phyloP scores from a whole-genome alignment of 2,888 invertebrate genomes.

The Furcula furcula region DNA sequence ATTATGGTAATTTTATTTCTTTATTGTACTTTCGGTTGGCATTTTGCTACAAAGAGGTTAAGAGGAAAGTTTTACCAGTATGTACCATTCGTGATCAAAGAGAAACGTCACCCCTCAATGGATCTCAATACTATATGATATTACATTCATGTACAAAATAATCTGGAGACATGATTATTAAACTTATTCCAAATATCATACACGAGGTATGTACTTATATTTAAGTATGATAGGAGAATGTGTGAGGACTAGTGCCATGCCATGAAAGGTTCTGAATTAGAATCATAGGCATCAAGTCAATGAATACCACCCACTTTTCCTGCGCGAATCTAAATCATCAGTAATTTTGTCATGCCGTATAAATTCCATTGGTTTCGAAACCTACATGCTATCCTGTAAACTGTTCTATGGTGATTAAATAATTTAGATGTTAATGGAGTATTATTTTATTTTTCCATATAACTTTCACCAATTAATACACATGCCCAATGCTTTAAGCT shows the following conservation, averaged over 20 bases:
- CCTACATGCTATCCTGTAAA: constrained; percentile 63
- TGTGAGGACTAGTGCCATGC: constrained; percentile 81
- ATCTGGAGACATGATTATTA: constrained; percentile 14
- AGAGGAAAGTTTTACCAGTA: no score
- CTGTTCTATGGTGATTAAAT: constrained; percentile 74
- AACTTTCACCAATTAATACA: no score
- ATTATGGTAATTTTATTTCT: no score
- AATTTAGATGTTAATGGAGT: constrained; percentile 56
- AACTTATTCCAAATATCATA: constrained; percentile 44
- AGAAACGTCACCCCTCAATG: no score
- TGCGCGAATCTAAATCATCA: constrained; percentile 65
- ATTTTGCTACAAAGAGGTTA: no score
- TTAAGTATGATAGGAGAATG: constrained; percentile 78
- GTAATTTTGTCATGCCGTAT: constrained; percentile 67
- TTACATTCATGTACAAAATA: neutral
- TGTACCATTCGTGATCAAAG: no score
- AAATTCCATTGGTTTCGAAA: constrained; percentile 57
- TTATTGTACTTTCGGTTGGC: no score
- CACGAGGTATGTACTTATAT: constrained; percentile 51
- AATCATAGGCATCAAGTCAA: constrained; percentile 78
- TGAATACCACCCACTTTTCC: constrained; percentile 81
- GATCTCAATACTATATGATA: no score
- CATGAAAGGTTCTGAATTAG: constrained; percentile 80
- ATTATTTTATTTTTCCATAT: no score
- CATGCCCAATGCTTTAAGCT: no score